Base-by-base conservation (phyloP, 2,113 vertebrate species). In the Chamaea fasciata region DNA sequence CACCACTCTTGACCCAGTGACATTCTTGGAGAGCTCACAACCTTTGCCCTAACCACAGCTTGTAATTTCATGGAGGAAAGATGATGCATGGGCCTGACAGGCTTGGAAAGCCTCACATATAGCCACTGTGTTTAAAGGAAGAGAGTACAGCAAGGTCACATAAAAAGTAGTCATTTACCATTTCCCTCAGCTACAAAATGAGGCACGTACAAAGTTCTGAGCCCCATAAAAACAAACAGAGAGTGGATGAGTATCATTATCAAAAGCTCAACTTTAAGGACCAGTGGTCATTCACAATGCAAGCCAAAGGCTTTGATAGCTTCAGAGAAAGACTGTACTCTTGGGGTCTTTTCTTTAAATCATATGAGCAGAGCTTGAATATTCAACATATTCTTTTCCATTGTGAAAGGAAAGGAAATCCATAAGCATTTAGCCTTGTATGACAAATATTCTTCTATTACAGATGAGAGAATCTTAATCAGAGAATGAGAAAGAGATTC, bases 1-100 rank as follows among this genome's bases (percentile, higher is more conserved):
- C 60, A 82, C 50, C n/a, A 9, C 24, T 83, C 52, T 85, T 88
- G 78, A 78, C 70, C 88, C 0, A 0, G 64, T 13, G 20, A 81
- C 17, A 13, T 96, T 95, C 90, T 95, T 94, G 92, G 90, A 96
- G 82, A 88, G 87, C 85, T 95, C 80, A 53, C 69, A 95, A 71
- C 60, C 76, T 94, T 94, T 93, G 73, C 80, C 85, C 92, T 93
- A 78, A 97, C 94, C 95, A 96, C 95, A 97, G 83, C 76, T 93
- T 94, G 83, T 92, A 94, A 95, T 96, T 97, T 89, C 76, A 82
- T 89, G 94, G 83, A 90, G 80, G 76, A 78, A 89, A 60, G 92
- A 95, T 94, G 90, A 92, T 96, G 86, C 76, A 90, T 3, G 42
- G 69, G 52, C 79, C 65, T 77, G 52, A 50, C 0, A 7, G 81